These are phyloP conservation scores for Carassius carassius DNA, from an alignment of 2,113 vertebrate species.

Conservation along the genomic window DNA sequence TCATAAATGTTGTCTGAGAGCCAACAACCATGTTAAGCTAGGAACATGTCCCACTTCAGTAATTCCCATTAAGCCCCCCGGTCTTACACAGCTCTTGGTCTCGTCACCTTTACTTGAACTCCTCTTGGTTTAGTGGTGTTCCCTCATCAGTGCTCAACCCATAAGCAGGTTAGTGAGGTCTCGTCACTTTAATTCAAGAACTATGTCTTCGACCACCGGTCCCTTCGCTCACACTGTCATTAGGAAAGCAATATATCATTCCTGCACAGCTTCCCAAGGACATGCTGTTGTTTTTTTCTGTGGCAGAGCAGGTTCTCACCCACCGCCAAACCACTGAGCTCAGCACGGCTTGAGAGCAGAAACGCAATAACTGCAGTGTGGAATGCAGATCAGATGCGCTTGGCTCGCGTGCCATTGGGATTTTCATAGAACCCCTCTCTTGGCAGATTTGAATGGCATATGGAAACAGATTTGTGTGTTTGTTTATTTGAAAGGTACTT, in stretches of 20 bases:
- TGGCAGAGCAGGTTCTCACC: constrained; percentile 2
- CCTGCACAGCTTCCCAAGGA: constrained; percentile 23
- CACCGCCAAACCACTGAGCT: constrained; percentile 19
- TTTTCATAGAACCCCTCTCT: constrained; percentile 76
- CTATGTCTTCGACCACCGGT: constrained; percentile 3
- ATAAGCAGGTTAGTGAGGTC: constrained; percentile 20
- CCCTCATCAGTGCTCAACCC: neutral
- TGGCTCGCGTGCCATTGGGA: neutral
- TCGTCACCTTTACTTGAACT: constrained; percentile 9
- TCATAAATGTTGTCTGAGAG: neutral
- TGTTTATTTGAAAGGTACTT: constrained; percentile 82
- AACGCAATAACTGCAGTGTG: constrained; percentile 33
- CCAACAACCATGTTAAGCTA: neutral
- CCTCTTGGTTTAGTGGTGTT: neutral
- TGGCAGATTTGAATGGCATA: constrained; percentile 77
- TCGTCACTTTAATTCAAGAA: constrained; percentile 3
- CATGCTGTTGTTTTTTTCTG: constrained; percentile 30
- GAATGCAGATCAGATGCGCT: constrained; percentile 42
- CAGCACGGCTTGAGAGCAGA: constrained; percentile 17
- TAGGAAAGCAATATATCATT: constrained; percentile 44
- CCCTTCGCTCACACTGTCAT: constrained; percentile 15
- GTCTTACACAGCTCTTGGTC: neutral
- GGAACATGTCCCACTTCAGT: neutral
- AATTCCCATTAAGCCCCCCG: neutral
- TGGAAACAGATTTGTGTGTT: constrained; percentile 24